These are phyloP conservation scores for Pteronura brasiliensis DNA, from an alignment of 2,113 vertebrate species.

Conservation along the genomic window DNA sequence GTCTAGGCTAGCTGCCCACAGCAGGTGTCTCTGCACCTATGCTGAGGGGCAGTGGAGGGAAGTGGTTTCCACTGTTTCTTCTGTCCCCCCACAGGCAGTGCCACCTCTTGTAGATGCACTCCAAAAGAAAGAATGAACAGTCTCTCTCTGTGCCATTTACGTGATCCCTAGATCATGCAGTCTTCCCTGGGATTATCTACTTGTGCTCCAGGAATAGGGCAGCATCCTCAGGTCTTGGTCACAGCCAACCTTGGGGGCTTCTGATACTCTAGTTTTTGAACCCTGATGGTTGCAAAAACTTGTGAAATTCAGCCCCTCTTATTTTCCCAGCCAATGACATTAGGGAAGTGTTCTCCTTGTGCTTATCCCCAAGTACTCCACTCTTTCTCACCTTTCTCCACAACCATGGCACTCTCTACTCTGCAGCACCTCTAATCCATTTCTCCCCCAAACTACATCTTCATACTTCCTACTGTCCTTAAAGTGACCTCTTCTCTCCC, in stretches of 20 bases:
- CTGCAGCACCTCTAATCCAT: neutral
- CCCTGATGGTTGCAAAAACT: neutral
- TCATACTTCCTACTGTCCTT: neutral
- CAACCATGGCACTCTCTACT: neutral
- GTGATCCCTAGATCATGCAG: neutral
- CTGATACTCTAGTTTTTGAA: neutral
- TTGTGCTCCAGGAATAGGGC: neutral
- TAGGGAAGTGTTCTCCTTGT: neutral
- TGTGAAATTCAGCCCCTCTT: neutral
- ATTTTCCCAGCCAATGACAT: neutral
- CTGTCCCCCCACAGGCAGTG: neutral
- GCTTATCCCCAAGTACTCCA: neutral
- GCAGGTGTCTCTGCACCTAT: neutral
- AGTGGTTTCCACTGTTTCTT: neutral
- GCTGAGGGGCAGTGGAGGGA: neutral
- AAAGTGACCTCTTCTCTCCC: neutral
- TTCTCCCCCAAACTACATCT: neutral
- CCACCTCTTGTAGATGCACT: neutral
- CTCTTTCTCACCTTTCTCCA: neutral
- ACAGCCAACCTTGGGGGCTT: neutral
- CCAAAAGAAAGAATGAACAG: neutral
- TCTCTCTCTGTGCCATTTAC: neutral
- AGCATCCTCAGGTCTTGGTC: neutral
- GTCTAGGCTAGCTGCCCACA: neutral
- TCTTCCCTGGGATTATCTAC: neutral